Conservation (phyloP, 2,888 invertebrate species). For the Elysia crispata region DNA sequence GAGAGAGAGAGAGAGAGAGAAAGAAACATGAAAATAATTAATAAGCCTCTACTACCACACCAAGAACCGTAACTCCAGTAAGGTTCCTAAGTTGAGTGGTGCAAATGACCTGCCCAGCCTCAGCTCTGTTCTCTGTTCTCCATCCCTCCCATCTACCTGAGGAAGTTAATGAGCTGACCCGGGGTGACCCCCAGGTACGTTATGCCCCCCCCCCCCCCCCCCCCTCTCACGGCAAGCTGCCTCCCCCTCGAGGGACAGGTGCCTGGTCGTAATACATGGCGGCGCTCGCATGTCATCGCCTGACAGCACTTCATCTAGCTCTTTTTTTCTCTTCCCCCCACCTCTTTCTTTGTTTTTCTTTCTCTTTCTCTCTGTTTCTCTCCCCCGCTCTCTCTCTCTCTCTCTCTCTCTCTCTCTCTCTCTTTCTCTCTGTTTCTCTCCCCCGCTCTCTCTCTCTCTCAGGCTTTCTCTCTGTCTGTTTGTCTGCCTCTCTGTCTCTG, state of each 20-base stretch:
- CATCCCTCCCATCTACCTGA: background rate
- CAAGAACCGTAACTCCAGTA: no score
- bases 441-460: no score
- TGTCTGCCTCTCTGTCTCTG: constrained; percentile 33
- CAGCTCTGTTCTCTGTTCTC: background rate
- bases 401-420: no score
- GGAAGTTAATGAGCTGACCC: background rate
- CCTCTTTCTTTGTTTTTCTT: no score
- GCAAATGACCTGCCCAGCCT: no score
- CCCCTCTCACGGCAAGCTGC: background rate
- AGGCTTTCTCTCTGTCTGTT: constrained; percentile 34
- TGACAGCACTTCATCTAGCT: background rate
- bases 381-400: no score
- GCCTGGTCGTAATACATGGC: background rate
- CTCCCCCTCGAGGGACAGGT: background rate
- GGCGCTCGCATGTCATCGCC: background rate
- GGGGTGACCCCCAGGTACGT: background rate
- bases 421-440: background rate
- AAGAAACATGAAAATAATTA: no score
- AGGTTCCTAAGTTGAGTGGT: no score
- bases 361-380: no score
- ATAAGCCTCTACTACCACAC: no score
- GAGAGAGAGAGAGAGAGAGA: no score
- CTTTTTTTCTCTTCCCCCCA: background rate
- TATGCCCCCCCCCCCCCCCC: background rate